Conservation (phyloP, 2,797 vertebrate genomes). For the Chrosomus eos region DNA sequence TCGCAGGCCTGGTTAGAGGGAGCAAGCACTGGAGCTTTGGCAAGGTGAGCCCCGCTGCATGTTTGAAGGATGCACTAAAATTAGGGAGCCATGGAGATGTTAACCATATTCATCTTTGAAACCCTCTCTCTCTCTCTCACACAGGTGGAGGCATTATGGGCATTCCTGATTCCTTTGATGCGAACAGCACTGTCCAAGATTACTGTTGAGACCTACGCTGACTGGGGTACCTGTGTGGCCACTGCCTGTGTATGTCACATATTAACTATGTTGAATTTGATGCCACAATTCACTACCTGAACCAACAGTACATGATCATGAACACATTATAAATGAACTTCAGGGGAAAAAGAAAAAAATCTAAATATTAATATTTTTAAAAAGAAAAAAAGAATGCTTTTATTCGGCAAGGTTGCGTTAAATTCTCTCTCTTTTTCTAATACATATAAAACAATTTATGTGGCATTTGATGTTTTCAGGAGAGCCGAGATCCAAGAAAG, state of each 20-base stretch:
- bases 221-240: slow-evolving; percentile 93
- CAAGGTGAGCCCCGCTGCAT: slow-evolving; percentile 67
- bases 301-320: background rate
- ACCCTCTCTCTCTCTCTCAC: background rate
- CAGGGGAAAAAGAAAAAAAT: background rate
- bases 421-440: background rate
- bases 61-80: background rate
- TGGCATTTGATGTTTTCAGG: slow-evolving; percentile 74
- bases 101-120: background rate
- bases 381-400: too few species aligned
- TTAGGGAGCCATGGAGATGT: background rate
- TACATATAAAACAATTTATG: too few species aligned
- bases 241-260: slow-evolving; percentile 80
- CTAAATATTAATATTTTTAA: too few species aligned
- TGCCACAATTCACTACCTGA: background rate
- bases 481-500: slow-evolving; percentile 95
- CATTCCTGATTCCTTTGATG: slow-evolving; percentile 90
- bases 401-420: background rate
- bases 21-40: slow-evolving; percentile 91
- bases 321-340: background rate
- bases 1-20: slow-evolving; percentile 94
- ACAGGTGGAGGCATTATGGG: slow-evolving; percentile 92
- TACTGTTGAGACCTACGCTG: slow-evolving; percentile 93
- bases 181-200: slow-evolving; percentile 91
- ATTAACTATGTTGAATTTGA: background rate